These are phyloP conservation scores for Chaunax sp. DNA, from an alignment of 2,797 vertebrate genomes.

Conservation along the genomic window DNA sequence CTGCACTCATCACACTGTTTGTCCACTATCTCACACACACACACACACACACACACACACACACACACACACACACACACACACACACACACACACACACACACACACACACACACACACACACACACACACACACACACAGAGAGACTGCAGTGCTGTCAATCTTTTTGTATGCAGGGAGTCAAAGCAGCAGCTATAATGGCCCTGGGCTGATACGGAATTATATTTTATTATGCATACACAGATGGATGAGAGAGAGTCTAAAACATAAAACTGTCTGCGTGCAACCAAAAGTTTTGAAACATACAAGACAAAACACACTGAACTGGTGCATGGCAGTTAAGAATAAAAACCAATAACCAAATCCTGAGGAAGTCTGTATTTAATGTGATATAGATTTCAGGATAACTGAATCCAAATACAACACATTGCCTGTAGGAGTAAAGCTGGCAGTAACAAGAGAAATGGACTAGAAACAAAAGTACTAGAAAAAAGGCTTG, in stretches of 20 bases:
- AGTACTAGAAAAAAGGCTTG: slow-evolving; percentile 4
- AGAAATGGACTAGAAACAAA: not conserved
- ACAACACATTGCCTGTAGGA: slow-evolving; percentile 25
- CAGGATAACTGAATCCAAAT: slow-evolving; percentile 25
- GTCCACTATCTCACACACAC: slow-evolving; percentile 4
- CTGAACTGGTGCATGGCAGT: slow-evolving; percentile 17
- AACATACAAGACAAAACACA: slow-evolving; percentile 26
- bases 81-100: slow-evolving; percentile 3
- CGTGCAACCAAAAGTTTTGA: slow-evolving; percentile 20
- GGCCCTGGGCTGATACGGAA: slow-evolving; percentile 26
- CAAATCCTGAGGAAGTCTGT: slow-evolving; percentile 28
- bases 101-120: slow-evolving; percentile 2
- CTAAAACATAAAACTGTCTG: slow-evolving; percentile 20
- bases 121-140: not conserved
- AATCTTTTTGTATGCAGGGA: slow-evolving; percentile 38
- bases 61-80: slow-evolving; percentile 2
- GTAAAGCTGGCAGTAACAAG: slow-evolving; percentile 11
- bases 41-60: slow-evolving; percentile 6
- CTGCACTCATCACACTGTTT: slow-evolving; percentile 3
- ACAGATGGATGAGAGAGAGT: slow-evolving; percentile 24
- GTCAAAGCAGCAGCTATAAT: slow-evolving; percentile 41
- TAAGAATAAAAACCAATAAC: slow-evolving; percentile 30
- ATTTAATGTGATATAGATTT: slow-evolving; percentile 37
- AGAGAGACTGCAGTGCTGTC: slow-evolving; percentile 18
- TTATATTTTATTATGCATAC: slow-evolving; percentile 41